Percentiles rank a stretch among this genome's conserved stretches.
Evolutionary conservation across 2,797 vertebrate genomes (phyloP).

Genomic region (Sebastes matsubarae): DNA sequence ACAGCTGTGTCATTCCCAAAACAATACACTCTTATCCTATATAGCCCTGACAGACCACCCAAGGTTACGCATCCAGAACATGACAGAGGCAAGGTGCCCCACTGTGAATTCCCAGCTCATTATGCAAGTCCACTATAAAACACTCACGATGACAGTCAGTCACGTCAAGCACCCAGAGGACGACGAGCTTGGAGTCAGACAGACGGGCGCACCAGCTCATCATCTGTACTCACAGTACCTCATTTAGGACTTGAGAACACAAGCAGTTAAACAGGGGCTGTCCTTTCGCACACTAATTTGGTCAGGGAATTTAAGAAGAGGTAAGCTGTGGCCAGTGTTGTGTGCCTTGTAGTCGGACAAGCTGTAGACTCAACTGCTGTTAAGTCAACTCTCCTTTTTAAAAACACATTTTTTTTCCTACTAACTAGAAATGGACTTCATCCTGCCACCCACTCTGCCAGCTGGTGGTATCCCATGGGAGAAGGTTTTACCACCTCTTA

Average conservation of each 20-base stretch:
- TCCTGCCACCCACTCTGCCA: constrained; percentile 68
- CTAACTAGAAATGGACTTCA: constrained; percentile 79
- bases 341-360: background rate
- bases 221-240: background rate
- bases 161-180: constrained; percentile 3
- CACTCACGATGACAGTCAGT: constrained; percentile 9
- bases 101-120: constrained; percentile 59
- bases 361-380: background rate
- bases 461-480: constrained; percentile 79
- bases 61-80: constrained; percentile 54
- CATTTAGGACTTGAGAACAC: background rate
- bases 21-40: constrained; percentile 55
- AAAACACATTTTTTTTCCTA: background rate
- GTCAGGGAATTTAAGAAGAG: constrained; percentile 39
- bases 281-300: constrained; percentile 1
- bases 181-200: constrained; percentile 21
- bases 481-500: constrained; percentile 77
- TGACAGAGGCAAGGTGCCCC: constrained; percentile 69
- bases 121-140: constrained; percentile 74
- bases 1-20: constrained; percentile 70
- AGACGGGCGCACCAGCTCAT: constrained; percentile 7
- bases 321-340: constrained; percentile 11
- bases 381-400: background rate
- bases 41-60: constrained; percentile 40
- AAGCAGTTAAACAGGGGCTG: constrained; percentile 4